Evolutionary conservation across 1,140 invertebrate genomes (phyloP).

Genomic region (Manduca sexta): DNA sequence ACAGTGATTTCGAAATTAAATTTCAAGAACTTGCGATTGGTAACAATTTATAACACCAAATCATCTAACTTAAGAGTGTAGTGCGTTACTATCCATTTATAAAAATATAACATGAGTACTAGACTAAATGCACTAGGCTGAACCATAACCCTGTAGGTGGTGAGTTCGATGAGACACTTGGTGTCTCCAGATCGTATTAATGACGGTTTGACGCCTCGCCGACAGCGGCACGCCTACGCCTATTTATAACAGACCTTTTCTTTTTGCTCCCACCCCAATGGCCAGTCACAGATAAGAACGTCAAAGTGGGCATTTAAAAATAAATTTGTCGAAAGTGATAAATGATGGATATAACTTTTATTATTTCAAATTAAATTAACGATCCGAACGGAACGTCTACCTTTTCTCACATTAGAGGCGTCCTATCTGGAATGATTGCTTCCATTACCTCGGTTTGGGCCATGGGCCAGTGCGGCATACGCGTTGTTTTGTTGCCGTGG

Average conservation of each 20-base stretch:
- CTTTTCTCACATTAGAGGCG: constrained; percentile 70
- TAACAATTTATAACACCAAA: too few relatives aligned
- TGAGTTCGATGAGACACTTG: too few relatives aligned
- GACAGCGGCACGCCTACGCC: constrained; percentile 46
- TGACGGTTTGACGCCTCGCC: constrained; percentile 40
- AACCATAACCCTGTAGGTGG: too few relatives aligned
- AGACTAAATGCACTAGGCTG: too few relatives aligned
- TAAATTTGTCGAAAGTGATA: constrained; percentile 72
- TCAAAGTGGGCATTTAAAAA: constrained; percentile 64
- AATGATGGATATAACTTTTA: constrained; percentile 70
- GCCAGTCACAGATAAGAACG: constrained; percentile 51
- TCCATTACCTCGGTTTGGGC: constrained; percentile 66
- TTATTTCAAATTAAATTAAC: constrained; percentile 73
- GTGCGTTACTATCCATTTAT: too few relatives aligned
- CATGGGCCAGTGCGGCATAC: constrained; percentile 58
- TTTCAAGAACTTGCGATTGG: too few relatives aligned
- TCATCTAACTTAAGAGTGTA: too few relatives aligned
- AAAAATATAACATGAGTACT: too few relatives aligned
- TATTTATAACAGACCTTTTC: constrained; percentile 44
- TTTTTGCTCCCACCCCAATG: constrained; percentile 41
- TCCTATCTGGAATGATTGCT: constrained; percentile 72
- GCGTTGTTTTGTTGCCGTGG: constrained; percentile 61
- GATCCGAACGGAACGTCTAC: constrained; percentile 59
- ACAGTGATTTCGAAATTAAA: too few relatives aligned
- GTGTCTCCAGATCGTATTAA: constrained; percentile 17